Evolutionary conservation across 2,113 vertebrate species (phyloP).

Genomic region (Parus major): DNA sequence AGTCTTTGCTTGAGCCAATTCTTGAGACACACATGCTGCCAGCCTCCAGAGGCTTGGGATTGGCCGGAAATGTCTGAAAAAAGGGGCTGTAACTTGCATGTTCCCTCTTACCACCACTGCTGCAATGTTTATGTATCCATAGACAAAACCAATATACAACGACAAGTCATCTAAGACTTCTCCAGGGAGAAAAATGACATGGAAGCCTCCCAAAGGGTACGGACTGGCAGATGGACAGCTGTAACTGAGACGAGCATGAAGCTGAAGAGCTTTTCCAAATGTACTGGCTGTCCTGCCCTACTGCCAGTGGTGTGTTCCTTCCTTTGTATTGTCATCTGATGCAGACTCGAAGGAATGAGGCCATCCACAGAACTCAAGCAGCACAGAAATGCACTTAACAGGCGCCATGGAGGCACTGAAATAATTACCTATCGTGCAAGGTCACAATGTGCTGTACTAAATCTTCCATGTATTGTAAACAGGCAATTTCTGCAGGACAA

Average conservation of each 20-base stretch:
- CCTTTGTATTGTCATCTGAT: background rate
- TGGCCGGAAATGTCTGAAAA: background rate
- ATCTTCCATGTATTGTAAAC: background rate
- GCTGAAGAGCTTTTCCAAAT: background rate
- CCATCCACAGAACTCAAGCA: background rate
- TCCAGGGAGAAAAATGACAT: background rate
- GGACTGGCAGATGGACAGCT: background rate
- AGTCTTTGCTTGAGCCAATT: background rate
- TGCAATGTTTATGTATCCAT: background rate
- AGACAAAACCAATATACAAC: background rate
- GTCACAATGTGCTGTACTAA: constrained; percentile 28
- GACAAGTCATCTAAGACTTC: background rate
- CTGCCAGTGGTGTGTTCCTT: background rate
- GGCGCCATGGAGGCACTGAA: background rate
- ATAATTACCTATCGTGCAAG: background rate
- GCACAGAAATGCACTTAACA: background rate
- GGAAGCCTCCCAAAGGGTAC: background rate
- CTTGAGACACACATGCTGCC: background rate
- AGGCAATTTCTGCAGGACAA: constrained; percentile 17
- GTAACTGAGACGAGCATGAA: background rate
- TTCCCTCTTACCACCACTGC: background rate
- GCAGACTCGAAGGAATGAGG: background rate
- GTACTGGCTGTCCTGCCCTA: background rate
- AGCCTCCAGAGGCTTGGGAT: background rate
- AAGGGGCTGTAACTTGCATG: background rate